Base-by-base conservation (phyloP, 1,140 invertebrate genomes). In the Antheraea pernyi region DNA sequence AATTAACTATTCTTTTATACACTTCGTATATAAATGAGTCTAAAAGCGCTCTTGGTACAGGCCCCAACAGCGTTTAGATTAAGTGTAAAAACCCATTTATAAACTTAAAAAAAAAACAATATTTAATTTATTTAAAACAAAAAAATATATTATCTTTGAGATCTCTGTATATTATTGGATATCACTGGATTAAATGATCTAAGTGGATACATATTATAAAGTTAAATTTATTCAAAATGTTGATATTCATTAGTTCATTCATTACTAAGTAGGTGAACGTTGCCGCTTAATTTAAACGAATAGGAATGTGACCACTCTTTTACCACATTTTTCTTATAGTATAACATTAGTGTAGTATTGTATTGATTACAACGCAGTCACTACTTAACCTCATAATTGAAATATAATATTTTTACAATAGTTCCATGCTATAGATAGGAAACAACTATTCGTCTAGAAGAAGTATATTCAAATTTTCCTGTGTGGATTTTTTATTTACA, bases 31-130 rank as follows among this genome's bases (percentile, higher is more conserved):
- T 53, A n/a, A 53, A 53, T 53, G 46, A 53, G 46, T 53, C 13
- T 53, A 53, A 53, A 53, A 53, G 46, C 46, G 46, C 46, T 53
- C 46, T 53, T 53, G 46, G 46, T 53, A 53, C 46, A 53, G 46
- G 11, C 46, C 46, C 46, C 13, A 13, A 53, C 16, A n/a, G 46
- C 46, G 46, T 53, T 53, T 53, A 53, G 46, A 16, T 53, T 53
- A 53, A n/a, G 16, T 16, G 16, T 53, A 53, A 16, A 7, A 53
- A 53, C 2, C 16, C 46, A 53, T 53, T 53, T 53, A 53, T 1
- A n/a, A 2, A 13, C 16, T 53, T 16, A 53, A 16, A 53, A 2
- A 48, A 9, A 6, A 16, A 6, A 13, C 46, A 53, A 53, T 16
- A 53, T 11, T 11, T 53, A 2, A 53, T 11, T 53, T 53, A 53